These are phyloP conservation scores for Rissa tridactyla DNA, from an alignment of 2,113 vertebrate species.

Conservation along the genomic window DNA sequence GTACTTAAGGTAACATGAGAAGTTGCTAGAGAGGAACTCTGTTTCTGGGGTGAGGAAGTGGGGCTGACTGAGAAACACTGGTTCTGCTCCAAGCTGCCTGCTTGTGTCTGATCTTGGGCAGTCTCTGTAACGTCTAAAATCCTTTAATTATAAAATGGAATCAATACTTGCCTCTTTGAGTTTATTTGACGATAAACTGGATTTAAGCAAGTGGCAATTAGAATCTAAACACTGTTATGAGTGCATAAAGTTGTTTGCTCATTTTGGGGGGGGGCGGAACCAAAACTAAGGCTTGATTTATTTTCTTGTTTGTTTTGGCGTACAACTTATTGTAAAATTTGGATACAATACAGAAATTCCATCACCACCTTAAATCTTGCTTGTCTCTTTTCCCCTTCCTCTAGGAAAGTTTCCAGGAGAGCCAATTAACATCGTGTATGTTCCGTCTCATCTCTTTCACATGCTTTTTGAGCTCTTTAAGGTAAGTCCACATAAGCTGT, in stretches of 20 bases:
- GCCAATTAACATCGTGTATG: slow-evolving; percentile 90
- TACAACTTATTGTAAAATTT: background rate
- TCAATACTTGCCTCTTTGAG: background rate
- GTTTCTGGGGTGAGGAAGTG: background rate
- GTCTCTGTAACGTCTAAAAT: background rate
- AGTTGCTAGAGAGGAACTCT: background rate
- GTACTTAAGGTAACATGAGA: background rate
- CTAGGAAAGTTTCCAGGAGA: slow-evolving; percentile 82
- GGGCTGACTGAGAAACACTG: background rate
- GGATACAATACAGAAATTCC: background rate
- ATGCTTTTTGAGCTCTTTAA: slow-evolving; percentile 99
- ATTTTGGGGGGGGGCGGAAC: rapidly evolving
- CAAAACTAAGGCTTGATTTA: background rate
- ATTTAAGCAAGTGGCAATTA: background rate
- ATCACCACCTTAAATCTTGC: background rate
- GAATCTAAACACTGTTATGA: background rate
- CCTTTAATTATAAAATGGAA: background rate
- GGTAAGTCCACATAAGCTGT: slow-evolving; percentile 71
- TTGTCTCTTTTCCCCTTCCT: background rate
- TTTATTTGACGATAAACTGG: background rate
- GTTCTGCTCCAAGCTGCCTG: background rate
- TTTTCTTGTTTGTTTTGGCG: background rate
- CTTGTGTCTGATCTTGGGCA: background rate
- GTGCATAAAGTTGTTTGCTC: background rate
- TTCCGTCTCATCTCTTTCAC: slow-evolving; percentile 97